Percentiles rank a stretch among this genome's conserved stretches.
Evolutionary conservation across 2,113 vertebrate genomes (phyloP).

Genomic region (Chaenogobius annularis): DNA sequence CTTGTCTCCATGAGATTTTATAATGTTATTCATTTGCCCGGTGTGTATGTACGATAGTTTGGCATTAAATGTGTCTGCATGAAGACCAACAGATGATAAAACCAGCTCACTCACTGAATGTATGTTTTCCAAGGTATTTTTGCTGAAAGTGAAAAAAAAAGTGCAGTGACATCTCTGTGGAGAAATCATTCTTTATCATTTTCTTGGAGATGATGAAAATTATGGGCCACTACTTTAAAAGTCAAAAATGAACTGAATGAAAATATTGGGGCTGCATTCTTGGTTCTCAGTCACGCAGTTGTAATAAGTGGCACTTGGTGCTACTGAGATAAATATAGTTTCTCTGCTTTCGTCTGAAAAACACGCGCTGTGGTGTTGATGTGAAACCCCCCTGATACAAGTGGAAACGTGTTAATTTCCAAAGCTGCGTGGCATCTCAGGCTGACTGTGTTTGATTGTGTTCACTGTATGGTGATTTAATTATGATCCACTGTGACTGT

Average conservation of each 20-base stretch:
- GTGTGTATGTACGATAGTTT: too few relatives aligned
- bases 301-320: neutral
- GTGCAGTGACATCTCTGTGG: too few relatives aligned
- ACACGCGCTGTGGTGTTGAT: constrained; percentile 14
- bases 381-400: constrained; percentile 33
- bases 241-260: neutral
- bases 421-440: constrained; percentile 38
- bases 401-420: constrained; percentile 53
- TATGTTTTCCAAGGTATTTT: too few relatives aligned
- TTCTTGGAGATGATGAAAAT: too few relatives aligned
- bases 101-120: too few relatives aligned
- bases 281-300: neutral
- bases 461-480: constrained; percentile 44
- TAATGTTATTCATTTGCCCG: too few relatives aligned
- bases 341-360: neutral
- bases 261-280: neutral
- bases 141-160: too few relatives aligned
- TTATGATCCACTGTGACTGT: constrained; percentile 38
- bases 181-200: too few relatives aligned
- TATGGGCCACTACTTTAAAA: neutral
- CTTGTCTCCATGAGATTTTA: too few relatives aligned
- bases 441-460: constrained; percentile 38
- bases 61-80: too few relatives aligned
- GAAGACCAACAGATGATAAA: too few relatives aligned
- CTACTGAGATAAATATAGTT: constrained; percentile 33